These are phyloP conservation scores for Agrochola lota DNA, from an alignment of 2,888 invertebrate species.

Conservation along the genomic window DNA sequence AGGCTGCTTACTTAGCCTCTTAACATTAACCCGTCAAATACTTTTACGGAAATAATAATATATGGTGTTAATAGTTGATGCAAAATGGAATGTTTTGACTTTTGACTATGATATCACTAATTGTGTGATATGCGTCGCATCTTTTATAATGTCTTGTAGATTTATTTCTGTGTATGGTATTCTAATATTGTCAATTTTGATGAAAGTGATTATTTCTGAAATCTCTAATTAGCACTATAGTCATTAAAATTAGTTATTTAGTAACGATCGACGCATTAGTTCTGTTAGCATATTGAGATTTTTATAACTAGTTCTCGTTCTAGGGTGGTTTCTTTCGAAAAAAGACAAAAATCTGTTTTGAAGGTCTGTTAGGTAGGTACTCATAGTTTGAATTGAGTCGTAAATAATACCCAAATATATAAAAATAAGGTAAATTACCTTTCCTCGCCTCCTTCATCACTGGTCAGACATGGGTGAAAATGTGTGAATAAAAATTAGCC, in stretches of 20 bases:
- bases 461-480: constrained; percentile 80
- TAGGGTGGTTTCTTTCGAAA: neutral
- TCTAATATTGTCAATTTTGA: neutral
- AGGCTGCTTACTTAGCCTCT: neutral
- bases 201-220: no score
- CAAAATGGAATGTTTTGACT: neutral
- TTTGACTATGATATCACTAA: neutral
- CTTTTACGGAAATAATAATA: neutral
- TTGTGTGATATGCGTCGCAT: neutral
- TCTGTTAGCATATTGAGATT: neutral
- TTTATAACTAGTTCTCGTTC: neutral
- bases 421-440: constrained; percentile 73
- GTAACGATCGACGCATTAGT: neutral
- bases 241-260: neutral
- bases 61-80: neutral
- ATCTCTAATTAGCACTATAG: no score
- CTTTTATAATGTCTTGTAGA: neutral
- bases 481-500: constrained; percentile 45
- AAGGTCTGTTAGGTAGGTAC: no score
- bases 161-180: neutral
- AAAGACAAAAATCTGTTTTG: neutral
- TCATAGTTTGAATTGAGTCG: neutral
- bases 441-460: constrained; percentile 83
- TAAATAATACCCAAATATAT: neutral
- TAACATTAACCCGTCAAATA: neutral